Evolutionary conservation across 2,113 vertebrate genomes (phyloP).

Genomic region (Ariopsis seemanni): DNA sequence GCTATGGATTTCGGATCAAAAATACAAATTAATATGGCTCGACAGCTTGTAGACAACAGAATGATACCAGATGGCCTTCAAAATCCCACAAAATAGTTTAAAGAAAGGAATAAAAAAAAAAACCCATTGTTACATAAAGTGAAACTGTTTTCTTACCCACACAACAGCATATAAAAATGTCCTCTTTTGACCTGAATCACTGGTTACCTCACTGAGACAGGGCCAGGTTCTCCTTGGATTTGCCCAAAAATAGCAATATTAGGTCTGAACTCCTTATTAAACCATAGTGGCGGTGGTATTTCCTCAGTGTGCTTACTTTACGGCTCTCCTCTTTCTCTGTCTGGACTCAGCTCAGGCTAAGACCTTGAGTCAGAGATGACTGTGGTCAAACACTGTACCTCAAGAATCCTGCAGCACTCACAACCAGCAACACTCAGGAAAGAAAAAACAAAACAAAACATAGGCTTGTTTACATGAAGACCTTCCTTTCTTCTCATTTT

Average conservation of each 20-base stretch:
- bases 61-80: slow-evolving; percentile 56
- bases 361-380: slow-evolving; percentile 43
- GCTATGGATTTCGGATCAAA: slow-evolving; percentile 52
- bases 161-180: slow-evolving; percentile 40
- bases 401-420: slow-evolving; percentile 53
- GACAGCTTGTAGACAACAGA: slow-evolving; percentile 54
- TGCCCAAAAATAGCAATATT: slow-evolving; percentile 58
- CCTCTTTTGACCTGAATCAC: slow-evolving; percentile 40
- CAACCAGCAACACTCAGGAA: slow-evolving; percentile 34
- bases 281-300: slow-evolving; percentile 56
- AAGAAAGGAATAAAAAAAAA: background rate
- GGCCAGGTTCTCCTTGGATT: slow-evolving; percentile 31
- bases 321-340: slow-evolving; percentile 7
- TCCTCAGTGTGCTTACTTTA: slow-evolving; percentile 47
- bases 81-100: slow-evolving; percentile 25
- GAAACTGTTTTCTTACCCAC: slow-evolving; percentile 37
- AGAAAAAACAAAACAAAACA: slow-evolving; percentile 49
- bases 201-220: slow-evolving; percentile 30
- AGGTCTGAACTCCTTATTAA: slow-evolving; percentile 53
- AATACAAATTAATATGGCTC: slow-evolving; percentile 54
- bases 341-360: slow-evolving; percentile 33
- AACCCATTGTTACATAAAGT: slow-evolving; percentile 11
- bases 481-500: slow-evolving; percentile 27
- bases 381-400: slow-evolving; percentile 54
- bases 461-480: slow-evolving; percentile 48